Percentiles rank a stretch among this genome's conserved stretches.
Evolutionary conservation across 2,888 invertebrate species (phyloP).

Genomic region (Drosophila fulvimacula): DNA sequence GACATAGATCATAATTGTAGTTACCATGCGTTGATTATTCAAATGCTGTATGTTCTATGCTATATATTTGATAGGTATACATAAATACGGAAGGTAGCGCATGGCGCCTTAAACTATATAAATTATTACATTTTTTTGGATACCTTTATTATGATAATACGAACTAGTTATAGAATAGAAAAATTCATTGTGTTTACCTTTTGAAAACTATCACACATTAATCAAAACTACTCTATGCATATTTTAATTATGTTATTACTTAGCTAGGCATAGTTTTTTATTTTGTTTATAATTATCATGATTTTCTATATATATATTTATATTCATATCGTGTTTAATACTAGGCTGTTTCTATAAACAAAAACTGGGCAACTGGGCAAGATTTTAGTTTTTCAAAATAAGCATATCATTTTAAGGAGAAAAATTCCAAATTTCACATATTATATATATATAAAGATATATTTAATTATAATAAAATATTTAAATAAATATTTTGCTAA

Average conservation of each 20-base stretch:
- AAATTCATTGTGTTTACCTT: slow-evolving; percentile 60
- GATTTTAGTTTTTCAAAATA: slow-evolving; percentile 1
- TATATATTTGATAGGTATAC: slow-evolving; percentile 15
- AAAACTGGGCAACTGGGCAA: slow-evolving; percentile 30
- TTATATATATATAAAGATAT: no score
- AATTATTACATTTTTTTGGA: slow-evolving; percentile 16
- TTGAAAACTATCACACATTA: slow-evolving; percentile 79
- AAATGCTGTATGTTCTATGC: neutral
- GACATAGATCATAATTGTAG: slow-evolving; percentile 28
- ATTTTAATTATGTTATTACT: slow-evolving; percentile 31
- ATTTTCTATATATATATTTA: slow-evolving; percentile 8
- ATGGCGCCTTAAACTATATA: slow-evolving; percentile 46
- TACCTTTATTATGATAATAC: slow-evolving; percentile 19
- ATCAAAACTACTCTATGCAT: slow-evolving; percentile 59
- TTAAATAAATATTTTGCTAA: neutral
- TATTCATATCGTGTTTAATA: slow-evolving; percentile 31
- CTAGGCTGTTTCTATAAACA: slow-evolving; percentile 48
- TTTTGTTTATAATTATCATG: slow-evolving; percentile 14
- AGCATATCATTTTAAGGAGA: neutral
- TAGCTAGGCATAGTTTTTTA: slow-evolving; percentile 18
- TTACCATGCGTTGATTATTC: slow-evolving; percentile 7
- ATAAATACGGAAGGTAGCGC: slow-evolving; percentile 64
- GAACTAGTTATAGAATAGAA: slow-evolving; percentile 41
- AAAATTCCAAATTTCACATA: neutral
- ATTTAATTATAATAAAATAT: neutral